Evolutionary conservation across 2,888 invertebrate species (phyloP).

Genomic region (Stictocephala bisonia): DNA sequence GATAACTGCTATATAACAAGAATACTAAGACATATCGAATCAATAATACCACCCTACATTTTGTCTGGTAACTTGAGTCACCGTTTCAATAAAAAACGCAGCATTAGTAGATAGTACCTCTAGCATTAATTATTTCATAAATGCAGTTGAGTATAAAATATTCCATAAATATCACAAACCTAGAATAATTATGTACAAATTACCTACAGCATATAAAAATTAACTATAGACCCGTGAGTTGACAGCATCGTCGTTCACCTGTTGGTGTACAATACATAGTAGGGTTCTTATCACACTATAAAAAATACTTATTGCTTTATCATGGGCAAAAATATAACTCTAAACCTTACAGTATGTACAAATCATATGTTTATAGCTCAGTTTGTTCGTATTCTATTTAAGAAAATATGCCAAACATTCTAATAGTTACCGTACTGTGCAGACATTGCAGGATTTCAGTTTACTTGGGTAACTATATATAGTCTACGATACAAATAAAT

Average conservation of each 20-base stretch:
- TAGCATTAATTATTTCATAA: no score
- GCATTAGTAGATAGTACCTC: no score
- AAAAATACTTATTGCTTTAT: conserved; percentile 40
- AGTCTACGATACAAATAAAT: no score
- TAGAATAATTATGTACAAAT: conserved; percentile 30
- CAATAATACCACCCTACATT: no score
- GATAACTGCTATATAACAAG: no score
- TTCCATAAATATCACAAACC: conserved; percentile 20
- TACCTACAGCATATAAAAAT: conserved; percentile 36
- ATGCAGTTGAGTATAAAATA: conserved; percentile 34
- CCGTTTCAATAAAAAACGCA: no score
- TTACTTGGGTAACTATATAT: no score
- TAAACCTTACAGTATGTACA: conserved; percentile 25
- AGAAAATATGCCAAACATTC: conserved; percentile 14
- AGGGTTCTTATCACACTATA: conserved; percentile 16
- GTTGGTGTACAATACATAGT: conserved; percentile 36
- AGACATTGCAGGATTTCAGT: no score
- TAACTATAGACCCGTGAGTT: conserved; percentile 41
- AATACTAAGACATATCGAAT: no score
- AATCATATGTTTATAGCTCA: conserved; percentile 13
- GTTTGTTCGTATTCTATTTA: conserved; percentile 29
- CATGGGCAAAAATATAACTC: conserved; percentile 30
- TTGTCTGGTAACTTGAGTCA: no score
- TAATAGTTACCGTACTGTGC: no score
- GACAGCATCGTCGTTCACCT: conserved; percentile 3